Evolutionary conservation across 2,113 vertebrate species (phyloP).

Genomic region (Odontophorus gujanensis): DNA sequence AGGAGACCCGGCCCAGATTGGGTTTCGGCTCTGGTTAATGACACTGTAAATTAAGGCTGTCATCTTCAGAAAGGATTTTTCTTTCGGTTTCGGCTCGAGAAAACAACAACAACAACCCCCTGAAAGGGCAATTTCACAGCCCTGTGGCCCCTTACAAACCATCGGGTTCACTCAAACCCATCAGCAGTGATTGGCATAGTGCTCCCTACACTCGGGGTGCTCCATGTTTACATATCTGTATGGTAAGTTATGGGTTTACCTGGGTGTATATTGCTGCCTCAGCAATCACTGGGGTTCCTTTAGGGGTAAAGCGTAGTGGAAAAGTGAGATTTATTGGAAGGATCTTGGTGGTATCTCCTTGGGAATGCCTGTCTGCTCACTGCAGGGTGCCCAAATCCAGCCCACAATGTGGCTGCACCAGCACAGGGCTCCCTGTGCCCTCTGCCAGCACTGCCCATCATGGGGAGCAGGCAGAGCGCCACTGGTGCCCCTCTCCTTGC

Average conservation of each 20-base stretch:
- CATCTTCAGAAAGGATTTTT: slow-evolving; percentile 75
- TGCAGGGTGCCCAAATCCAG: neutral
- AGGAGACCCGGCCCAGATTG: slow-evolving; percentile 75
- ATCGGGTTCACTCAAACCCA: neutral
- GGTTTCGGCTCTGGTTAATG: slow-evolving; percentile 89
- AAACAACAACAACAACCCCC: slow-evolving; percentile 62
- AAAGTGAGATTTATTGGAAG: neutral
- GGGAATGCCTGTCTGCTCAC: neutral
- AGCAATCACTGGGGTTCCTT: neutral
- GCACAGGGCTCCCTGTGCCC: neutral
- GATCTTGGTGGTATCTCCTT: accelerated
- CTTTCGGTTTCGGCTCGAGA: slow-evolving; percentile 62
- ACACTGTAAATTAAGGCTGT: slow-evolving; percentile 86
- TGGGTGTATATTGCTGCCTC: neutral
- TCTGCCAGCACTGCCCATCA: neutral
- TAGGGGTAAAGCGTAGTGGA: neutral
- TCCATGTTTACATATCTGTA: neutral
- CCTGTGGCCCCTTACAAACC: neutral
- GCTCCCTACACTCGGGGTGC: neutral
- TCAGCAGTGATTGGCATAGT: neutral
- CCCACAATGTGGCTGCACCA: neutral
- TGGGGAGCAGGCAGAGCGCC: neutral
- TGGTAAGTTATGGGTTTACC: neutral
- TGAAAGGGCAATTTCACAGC: neutral
- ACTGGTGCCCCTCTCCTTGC: accelerated